Conservation (phyloP, 1,140 invertebrate species). For the Caenorhabditis tropicalis region DNA sequence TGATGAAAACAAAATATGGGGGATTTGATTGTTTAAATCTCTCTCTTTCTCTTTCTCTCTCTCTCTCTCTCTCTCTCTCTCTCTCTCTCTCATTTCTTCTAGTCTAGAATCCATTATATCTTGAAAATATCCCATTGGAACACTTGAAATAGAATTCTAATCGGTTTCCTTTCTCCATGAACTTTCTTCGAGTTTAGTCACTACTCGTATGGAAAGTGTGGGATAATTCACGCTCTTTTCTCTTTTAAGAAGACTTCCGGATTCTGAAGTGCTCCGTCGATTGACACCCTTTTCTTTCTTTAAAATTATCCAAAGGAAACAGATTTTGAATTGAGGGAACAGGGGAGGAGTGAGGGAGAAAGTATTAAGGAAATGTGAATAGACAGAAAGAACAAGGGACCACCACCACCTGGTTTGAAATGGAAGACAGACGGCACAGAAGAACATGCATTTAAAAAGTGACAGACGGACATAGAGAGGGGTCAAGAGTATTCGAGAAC, state of each 20-base stretch:
- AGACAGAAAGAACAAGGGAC: not conserved
- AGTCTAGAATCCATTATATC: not conserved
- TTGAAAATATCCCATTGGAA: not conserved
- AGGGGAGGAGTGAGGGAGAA: not conserved
- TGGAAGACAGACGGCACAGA: not conserved
- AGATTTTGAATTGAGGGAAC: too few relatives aligned
- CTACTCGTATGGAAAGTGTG: conserved; percentile 19
- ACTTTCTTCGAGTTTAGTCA: not conserved
- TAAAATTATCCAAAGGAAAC: not conserved
- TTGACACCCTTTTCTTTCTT: not conserved
- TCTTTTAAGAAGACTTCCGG: conserved; percentile 17
- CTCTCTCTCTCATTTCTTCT: too few relatives aligned
- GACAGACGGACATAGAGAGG: not conserved
- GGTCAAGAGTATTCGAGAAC: not conserved
- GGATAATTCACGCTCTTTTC: not conserved
- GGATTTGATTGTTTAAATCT: too few relatives aligned
- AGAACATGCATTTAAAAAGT: not conserved
- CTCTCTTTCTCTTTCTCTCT: too few relatives aligned
- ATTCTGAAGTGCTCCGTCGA: conserved; percentile 29
- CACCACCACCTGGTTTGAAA: not conserved
- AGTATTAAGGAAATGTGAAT: conserved; percentile 18
- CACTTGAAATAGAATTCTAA: not conserved
- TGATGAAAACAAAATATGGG: not conserved
- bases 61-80: too few relatives aligned
- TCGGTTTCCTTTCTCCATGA: not conserved